Evolutionary conservation across 2,888 invertebrate species (phyloP), one percentile per base, ranked within the genome.

Genomic region (Andrena bicolor): DNA sequence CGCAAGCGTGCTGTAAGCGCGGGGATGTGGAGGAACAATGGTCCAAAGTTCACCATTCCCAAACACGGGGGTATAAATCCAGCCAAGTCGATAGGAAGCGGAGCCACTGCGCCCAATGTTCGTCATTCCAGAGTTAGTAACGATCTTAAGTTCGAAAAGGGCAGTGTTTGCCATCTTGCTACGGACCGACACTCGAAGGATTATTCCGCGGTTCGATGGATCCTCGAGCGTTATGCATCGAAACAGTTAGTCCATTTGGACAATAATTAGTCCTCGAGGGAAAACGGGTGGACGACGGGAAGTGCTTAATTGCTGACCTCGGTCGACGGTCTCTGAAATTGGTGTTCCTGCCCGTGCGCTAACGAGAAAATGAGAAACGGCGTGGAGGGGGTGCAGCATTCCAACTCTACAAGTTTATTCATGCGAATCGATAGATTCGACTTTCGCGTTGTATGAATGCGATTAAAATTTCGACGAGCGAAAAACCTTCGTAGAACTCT

Each of bases 301-400:
- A 84, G 69, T 80, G 87, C 83, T 87, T 87, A 87, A 87, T 87
- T 87, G 87, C 84, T 73, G 74, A 76, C 79, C 80, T 70, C 84
- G 71, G 68, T 69, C 41, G 58, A 61, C 58, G 49, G 41, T 48
- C 61, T 49, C 73, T 58, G 69, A 76, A 74, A 87, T 80, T 78
- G 82, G 74, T 76, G 72, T 72, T 80, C 56, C 77, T 58, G 66
- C 76, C 65, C 41, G 68, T 65, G 28, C 13, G 68, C 68, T 78
- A 87, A 83, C 87, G 77, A 80, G 77, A 85, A 83, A 80, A 80
- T 69, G 77, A 83, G 83, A 77, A 63, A 48, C 32, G 69, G 26
- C 32, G 65, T 48, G 56, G 60, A 66, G 63, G 26, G 28, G 26
- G 49, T 41, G 53, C 61, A 28, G 76, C 20, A 26, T 66, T 76